A percentile compares a stretch with the other conserved stretches of the same genome.
Evolutionary conservation across 2,888 invertebrate species (phyloP).

Genomic region (Phalera bucephala): DNA sequence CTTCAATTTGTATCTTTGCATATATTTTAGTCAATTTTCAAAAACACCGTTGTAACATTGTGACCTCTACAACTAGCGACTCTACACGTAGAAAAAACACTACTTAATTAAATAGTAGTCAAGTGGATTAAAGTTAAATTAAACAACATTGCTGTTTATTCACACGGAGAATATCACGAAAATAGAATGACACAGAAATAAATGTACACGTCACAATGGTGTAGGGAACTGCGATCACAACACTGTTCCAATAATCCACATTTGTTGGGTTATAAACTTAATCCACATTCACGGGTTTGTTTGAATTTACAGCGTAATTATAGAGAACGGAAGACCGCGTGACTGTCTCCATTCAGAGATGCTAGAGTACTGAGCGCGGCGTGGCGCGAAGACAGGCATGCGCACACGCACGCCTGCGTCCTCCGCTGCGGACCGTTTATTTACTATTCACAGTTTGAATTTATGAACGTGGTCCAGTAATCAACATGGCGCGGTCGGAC

Average conservation of each 20-base stretch:
- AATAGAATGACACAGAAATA: conserved; percentile 73
- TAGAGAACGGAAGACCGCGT: conserved; percentile 51
- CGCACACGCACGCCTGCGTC: conserved; percentile 66
- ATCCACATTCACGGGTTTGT: conserved; percentile 42
- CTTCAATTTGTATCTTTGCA: not conserved
- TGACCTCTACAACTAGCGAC: conserved; percentile 9
- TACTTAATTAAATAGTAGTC: too few relatives aligned
- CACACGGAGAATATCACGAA: conserved; percentile 59
- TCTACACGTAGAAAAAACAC: conserved; percentile 12
- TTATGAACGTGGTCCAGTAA: conserved; percentile 73
- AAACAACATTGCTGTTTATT: conserved; percentile 61
- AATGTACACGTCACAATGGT: conserved; percentile 53
- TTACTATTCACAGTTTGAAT: conserved; percentile 77
- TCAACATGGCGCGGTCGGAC: conserved; percentile 60
- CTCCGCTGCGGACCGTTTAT: conserved; percentile 70
- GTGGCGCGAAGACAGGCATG: conserved; percentile 41
- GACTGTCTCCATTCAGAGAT: conserved; percentile 72
- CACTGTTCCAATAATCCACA: conserved; percentile 28
- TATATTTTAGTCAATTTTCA: not conserved
- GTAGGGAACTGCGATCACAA: conserved; percentile 42
- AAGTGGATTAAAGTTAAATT: conserved; percentile 31
- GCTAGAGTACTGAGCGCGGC: conserved; percentile 59
- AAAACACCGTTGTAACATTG: not conserved
- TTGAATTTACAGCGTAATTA: conserved; percentile 43
- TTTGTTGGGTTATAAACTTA: conserved; percentile 18